phyloP scores from a whole-genome alignment of 2,113 vertebrate species.

The Lophochroa leadbeateri region DNA sequence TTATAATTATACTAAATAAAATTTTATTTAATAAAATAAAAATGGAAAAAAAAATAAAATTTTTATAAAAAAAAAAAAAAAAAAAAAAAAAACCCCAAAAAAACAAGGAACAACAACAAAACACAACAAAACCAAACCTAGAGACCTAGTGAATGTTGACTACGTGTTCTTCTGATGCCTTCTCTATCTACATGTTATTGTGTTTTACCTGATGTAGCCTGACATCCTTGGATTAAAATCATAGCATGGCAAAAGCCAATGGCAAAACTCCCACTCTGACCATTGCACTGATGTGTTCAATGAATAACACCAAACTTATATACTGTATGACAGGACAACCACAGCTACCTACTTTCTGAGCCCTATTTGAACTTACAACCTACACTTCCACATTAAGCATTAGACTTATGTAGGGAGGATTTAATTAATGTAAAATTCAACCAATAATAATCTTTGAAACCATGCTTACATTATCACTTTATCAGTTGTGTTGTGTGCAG shows the following conservation, averaged over 20 bases:
- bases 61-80: not conserved
- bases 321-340: not conserved
- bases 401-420: not conserved
- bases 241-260: not conserved
- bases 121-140: not conserved
- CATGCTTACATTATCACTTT: not conserved
- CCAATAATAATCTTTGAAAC: constrained; percentile 8
- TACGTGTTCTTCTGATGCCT: not conserved
- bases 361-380: not conserved
- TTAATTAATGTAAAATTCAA: not conserved
- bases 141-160: not conserved
- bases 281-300: not conserved
- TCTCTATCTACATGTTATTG: not conserved
- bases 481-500: constrained; percentile 16
- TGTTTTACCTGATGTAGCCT: not conserved
- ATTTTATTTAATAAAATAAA: no score
- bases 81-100: not conserved
- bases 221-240: not conserved
- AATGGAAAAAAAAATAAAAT: no score
- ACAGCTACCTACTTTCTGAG: not conserved
- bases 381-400: not conserved
- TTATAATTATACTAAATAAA: no score
- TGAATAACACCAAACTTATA: not conserved
- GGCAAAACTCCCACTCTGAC: not conserved
- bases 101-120: not conserved